Evolutionary conservation across 1,140 invertebrate species (phyloP).

Genomic region (Idris sp.): DNA sequence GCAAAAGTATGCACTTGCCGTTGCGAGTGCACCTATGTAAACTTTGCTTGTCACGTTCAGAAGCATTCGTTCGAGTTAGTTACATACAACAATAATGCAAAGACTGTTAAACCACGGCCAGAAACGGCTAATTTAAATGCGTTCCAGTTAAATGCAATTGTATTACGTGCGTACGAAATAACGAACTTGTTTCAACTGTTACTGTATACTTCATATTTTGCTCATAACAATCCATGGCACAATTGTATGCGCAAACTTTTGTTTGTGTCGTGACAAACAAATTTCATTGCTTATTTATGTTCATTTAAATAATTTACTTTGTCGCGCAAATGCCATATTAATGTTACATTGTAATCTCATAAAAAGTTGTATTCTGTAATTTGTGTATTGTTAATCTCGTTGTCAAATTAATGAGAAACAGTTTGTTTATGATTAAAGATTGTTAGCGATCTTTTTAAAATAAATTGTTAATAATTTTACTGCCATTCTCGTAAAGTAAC

Average conservation of each 20-base stretch:
- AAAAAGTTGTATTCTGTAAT: constrained; percentile 8
- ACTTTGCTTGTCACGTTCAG: constrained; percentile 60
- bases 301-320: constrained; percentile 34
- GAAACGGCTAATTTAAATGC: constrained; percentile 60
- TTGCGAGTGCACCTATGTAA: constrained; percentile 46
- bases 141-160: constrained; percentile 59
- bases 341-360: constrained; percentile 33
- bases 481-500: too few relatives aligned
- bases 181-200: constrained; percentile 55
- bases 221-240: constrained; percentile 41
- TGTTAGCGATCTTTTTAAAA: too few relatives aligned
- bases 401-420: constrained; percentile 15
- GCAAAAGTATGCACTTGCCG: constrained; percentile 34
- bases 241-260: constrained; percentile 45
- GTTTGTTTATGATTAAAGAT: too few relatives aligned
- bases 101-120: constrained; percentile 51
- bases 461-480: too few relatives aligned
- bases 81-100: constrained; percentile 55
- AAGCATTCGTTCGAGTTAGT: constrained; percentile 58
- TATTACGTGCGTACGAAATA: constrained; percentile 55
- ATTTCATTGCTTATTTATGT: constrained; percentile 42
- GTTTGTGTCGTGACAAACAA: constrained; percentile 27
- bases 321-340: constrained; percentile 24
- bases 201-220: constrained; percentile 50
- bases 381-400: constrained; percentile 16